Conservation (phyloP, 2,888 invertebrate genomes). For the Heliconius cydno region DNA sequence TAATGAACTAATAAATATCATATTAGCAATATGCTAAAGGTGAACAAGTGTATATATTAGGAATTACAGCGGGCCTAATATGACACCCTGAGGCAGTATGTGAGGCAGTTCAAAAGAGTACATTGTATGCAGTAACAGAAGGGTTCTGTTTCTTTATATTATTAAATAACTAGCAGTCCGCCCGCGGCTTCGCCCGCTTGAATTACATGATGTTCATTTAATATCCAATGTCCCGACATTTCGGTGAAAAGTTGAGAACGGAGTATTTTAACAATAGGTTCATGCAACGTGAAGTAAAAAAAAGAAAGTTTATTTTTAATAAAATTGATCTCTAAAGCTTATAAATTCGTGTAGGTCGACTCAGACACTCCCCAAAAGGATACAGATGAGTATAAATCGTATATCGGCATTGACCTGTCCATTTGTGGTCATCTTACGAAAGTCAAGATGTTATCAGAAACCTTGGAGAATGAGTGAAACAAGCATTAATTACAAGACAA, state of each 20-base stretch:
- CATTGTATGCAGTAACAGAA: not conserved
- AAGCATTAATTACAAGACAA: constrained; percentile 23
- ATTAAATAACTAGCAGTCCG: no score
- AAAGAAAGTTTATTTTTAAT: not conserved
- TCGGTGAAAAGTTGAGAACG: no score
- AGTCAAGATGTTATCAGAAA: constrained; percentile 50
- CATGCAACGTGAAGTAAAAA: no score
- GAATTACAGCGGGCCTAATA: constrained; percentile 61
- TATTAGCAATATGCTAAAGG: constrained; percentile 32
- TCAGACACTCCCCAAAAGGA: constrained; percentile 68
- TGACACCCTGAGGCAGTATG: constrained; percentile 65
- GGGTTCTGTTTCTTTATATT: not conserved
- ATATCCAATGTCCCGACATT: no score
- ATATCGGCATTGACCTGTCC: constrained; percentile 74
- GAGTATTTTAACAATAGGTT: no score
- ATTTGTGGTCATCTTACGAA: constrained; percentile 70
- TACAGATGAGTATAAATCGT: constrained; percentile 61
- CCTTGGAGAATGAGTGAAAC: constrained; percentile 30
- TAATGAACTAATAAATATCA: constrained; percentile 29
- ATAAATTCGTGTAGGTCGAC: constrained; percentile 27
- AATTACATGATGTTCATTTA: no score
- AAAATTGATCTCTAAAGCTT: constrained; percentile 11
- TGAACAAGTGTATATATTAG: constrained; percentile 35
- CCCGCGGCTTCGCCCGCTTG: no score
- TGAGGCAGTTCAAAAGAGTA: not conserved